These are phyloP conservation scores for Pantherophis vulpinus DNA, from an alignment of 2,797 vertebrate species.

Conservation along the genomic window DNA sequence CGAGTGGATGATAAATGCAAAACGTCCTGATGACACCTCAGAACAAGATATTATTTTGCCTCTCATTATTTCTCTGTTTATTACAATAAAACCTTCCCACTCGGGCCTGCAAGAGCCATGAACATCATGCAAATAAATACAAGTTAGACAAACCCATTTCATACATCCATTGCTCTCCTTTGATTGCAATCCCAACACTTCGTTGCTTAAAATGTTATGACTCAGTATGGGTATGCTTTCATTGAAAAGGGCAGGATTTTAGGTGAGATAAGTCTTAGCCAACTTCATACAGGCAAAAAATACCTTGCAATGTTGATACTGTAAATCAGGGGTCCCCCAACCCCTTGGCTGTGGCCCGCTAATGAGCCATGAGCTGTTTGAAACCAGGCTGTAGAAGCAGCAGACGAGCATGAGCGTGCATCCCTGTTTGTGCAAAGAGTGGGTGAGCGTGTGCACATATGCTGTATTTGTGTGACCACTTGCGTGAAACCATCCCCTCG, in stretches of 20 bases:
- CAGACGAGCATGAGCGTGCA: fast-evolving
- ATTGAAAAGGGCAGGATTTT: neutral
- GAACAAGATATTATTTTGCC: neutral
- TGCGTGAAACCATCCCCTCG: neutral
- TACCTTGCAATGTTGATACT: neutral
- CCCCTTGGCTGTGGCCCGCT: neutral
- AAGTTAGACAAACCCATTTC: neutral
- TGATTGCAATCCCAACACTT: neutral
- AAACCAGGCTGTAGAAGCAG: neutral
- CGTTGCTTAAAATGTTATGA: neutral
- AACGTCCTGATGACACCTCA: neutral
- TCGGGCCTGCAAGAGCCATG: neutral
- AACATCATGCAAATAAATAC: fast-evolving
- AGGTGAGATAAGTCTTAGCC: neutral
- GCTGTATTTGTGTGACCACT: neutral
- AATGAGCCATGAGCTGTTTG: neutral
- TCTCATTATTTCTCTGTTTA: neutral
- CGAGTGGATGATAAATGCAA: neutral
- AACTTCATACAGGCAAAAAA: neutral
- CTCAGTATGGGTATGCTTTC: neutral
- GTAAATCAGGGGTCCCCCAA: neutral
- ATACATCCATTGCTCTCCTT: neutral
- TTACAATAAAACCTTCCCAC: neutral
- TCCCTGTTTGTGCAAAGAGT: neutral
- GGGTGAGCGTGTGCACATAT: neutral